Percentiles rank a stretch among this genome's conserved stretches.
Conservation (phyloP, 1,140 invertebrate genomes). For the Apis mellifera region DNA sequence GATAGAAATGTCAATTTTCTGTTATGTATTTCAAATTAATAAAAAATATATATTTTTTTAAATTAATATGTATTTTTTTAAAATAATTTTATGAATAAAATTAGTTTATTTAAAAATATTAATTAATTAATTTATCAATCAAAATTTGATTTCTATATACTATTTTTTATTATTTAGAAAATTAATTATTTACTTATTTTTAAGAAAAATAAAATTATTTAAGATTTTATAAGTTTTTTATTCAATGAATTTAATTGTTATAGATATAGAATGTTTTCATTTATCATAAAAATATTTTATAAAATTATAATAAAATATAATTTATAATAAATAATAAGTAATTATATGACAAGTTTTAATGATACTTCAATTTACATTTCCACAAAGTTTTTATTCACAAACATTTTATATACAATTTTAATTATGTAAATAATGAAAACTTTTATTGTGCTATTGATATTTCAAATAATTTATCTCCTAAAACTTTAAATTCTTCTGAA, state of each 20-base stretch:
- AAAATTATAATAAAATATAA: background rate
- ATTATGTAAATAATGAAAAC: background rate
- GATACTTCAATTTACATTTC: background rate
- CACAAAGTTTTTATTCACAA: background rate
- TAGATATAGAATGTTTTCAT: background rate
- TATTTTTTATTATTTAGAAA: background rate
- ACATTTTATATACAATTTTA: background rate
- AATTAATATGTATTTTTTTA: background rate
- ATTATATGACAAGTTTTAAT: background rate
- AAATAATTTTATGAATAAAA: background rate
- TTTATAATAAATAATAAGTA: no score
- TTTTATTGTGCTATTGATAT: slow-evolving; percentile 49
- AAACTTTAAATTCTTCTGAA: slow-evolving; percentile 79
- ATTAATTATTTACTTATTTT: background rate
- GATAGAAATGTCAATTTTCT: slow-evolving; percentile 53
- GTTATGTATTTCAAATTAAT: background rate
- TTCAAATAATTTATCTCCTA: slow-evolving; percentile 81
- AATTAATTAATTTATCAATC: background rate
- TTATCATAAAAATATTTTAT: background rate
- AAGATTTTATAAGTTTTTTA: slow-evolving; percentile 3
- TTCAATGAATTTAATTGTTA: background rate
- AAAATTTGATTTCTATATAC: background rate
- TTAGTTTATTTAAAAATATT: background rate
- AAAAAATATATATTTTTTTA: background rate
- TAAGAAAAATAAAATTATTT: background rate